Base-by-base conservation (phyloP, 2,113 vertebrate genomes). In the Nesogale talazaci region DNA sequence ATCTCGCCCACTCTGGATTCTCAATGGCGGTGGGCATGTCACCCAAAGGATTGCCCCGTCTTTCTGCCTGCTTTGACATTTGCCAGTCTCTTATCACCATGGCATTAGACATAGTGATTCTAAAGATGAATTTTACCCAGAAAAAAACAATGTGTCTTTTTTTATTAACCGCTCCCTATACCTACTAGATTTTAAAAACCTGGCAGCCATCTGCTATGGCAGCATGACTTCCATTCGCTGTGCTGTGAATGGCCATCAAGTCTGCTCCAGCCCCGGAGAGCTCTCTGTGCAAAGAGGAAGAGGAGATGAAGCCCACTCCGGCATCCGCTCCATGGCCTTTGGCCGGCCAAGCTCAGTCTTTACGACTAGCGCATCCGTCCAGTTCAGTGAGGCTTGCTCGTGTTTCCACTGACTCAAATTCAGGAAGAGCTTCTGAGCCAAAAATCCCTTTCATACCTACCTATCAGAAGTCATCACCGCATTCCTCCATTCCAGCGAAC, bases 91-190 rank as follows among this genome's bases (percentile, higher is more conserved):
- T 61, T 38, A 76, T 77, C 56, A 20, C 63, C 29, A 90, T 63
- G 15, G 63, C 63, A 27, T 46, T 17, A 52, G 57, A 90, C 25
- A 69, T 57, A 61, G n/a, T 25, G 67, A 40, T 38, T 40, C 75
- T 89, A 38, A 86, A 79, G 69, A 36, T 83, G n/a, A 31, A 42
- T 93, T 95, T 89, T 67, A 40, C 79, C 76, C 67, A n/a, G 63
- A 69, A 94, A 42, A 86, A 88, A 94, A 74, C 85, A n/a, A 25
- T 29, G 5, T 88, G 88, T 67, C 86, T 42, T 59, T 69, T 82
- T 36, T 14, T 46, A 46, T 46, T 46, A 46, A 46, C 42, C 5
- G 6, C 42, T 36, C 31, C 29, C 29, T 23, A 27, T 1, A 29
- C 59, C 46, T 14, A 83, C 22, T 88, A 46, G 42, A 46, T 84